Base-by-base conservation (phyloP, 1,140 invertebrate genomes). In the Drosophila grimshawi region DNA sequence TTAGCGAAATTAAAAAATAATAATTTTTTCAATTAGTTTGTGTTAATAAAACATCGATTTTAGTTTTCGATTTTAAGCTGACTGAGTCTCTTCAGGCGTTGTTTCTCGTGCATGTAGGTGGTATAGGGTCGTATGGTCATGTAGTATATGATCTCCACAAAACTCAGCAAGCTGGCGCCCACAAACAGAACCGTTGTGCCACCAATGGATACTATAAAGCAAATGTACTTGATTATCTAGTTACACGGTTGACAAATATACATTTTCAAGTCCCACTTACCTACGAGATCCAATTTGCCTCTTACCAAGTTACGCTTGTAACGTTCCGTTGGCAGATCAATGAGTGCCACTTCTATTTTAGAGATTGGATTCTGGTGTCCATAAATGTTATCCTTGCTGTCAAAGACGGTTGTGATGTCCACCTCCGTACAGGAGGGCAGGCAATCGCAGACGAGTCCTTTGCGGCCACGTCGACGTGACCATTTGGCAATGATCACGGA, bases 281-380 rank as follows among this genome's bases (percentile, higher is more conserved):
- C 95, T n/a, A 95, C 94, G 78, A 95, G 91, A 92, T 95, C 95
- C 73, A 95, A 80, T 37, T 93, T 93, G 2, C 94, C 94, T 37
- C 95, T 83, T 1, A 95, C 94, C 2, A 95, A 94, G 78, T 95
- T 95, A 32, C 95, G 92, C 72, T 94, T 94, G 67, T 94, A 95
- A 4, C 94, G 92, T 71, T 95, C 94, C 19, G 93, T 94, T 3
- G 95, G 95, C 27, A 95, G 80, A 35, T 93, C 92, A 1, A 94
- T 93, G n/a, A 95, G 80, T 0, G 91, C 92, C 39, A 95, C 94
- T 55, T 94, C 92, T 3, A 95, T 92, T 11, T 91, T 91, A 0
- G 94, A 93, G 61, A 93, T 46, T 29, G 90, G 45, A 92, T 49
- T 83, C 52, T 90, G 77, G 46, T 81, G 53, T 0, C 82, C 83